These are phyloP conservation scores for Melopsittacus undulatus DNA, from an alignment of 2,797 vertebrate genomes.

Conservation along the genomic window DNA sequence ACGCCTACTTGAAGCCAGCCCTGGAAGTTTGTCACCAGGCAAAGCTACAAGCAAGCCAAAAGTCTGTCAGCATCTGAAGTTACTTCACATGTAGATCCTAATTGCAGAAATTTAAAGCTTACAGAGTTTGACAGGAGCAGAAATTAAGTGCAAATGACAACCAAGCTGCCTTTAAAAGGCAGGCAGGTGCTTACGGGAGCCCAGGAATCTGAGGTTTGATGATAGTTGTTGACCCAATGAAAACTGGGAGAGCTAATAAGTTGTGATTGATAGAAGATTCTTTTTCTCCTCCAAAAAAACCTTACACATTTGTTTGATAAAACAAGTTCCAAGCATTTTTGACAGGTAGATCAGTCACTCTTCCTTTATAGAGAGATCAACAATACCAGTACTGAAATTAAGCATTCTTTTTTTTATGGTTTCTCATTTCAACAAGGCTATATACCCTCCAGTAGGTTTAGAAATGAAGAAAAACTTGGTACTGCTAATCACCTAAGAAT, in stretches of 20 bases:
- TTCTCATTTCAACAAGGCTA: neutral
- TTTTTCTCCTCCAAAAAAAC: neutral
- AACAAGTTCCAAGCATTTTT: neutral
- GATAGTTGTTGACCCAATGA: accelerated
- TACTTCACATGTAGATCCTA: neutral
- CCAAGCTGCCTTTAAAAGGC: neutral
- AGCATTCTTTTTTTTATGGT: neutral
- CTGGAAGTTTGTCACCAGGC: neutral
- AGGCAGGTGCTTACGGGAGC: neutral
- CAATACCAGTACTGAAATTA: neutral
- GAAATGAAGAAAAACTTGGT: neutral
- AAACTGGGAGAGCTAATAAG: neutral
- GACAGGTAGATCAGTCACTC: neutral
- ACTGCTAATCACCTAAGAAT: neutral
- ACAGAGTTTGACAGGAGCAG: neutral
- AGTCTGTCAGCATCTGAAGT: neutral
- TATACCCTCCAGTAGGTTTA: neutral
- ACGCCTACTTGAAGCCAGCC: neutral
- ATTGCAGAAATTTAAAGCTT: neutral
- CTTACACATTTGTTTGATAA: neutral
- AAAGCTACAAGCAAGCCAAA: neutral
- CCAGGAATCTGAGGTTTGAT: neutral
- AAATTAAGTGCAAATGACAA: neutral
- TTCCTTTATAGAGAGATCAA: neutral
- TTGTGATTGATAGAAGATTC: neutral